Conservation (phyloP, 2,113 vertebrate species). For the Ptyas mucosa region DNA sequence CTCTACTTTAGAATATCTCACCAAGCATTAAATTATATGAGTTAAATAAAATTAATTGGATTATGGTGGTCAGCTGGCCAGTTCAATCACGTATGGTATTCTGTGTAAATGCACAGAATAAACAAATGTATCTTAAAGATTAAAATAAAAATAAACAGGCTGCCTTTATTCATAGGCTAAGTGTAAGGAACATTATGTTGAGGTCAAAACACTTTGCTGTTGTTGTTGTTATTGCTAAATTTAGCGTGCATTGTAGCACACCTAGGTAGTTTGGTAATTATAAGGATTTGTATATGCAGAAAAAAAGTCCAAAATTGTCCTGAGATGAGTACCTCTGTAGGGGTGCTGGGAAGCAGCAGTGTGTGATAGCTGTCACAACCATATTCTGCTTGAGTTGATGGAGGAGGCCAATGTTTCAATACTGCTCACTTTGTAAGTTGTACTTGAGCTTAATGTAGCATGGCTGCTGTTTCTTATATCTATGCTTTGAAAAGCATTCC, state of each 20-base stretch:
- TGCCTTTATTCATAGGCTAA: background rate
- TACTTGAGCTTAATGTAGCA: background rate
- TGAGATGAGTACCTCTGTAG: background rate
- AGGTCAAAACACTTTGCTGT: background rate
- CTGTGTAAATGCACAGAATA: background rate
- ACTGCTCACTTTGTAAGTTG: background rate
- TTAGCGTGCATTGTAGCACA: background rate
- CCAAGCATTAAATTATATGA: background rate
- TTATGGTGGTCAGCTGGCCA: background rate
- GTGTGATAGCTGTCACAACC: background rate
- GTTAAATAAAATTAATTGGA: background rate
- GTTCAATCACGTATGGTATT: background rate
- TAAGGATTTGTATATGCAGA: background rate
- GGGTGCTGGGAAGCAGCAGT: background rate
- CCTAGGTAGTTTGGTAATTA: background rate
- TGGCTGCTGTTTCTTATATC: background rate
- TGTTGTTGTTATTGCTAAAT: background rate
- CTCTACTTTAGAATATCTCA: background rate
- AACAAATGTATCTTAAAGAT: background rate
- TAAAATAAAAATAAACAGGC: background rate
- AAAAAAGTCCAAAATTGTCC: background rate
- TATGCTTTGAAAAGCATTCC: background rate
- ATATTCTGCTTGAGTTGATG: background rate
- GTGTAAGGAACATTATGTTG: background rate
- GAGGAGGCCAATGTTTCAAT: background rate